Base-by-base conservation (phyloP, 2,113 vertebrate species). In the Pachypanchax playfairii region DNA sequence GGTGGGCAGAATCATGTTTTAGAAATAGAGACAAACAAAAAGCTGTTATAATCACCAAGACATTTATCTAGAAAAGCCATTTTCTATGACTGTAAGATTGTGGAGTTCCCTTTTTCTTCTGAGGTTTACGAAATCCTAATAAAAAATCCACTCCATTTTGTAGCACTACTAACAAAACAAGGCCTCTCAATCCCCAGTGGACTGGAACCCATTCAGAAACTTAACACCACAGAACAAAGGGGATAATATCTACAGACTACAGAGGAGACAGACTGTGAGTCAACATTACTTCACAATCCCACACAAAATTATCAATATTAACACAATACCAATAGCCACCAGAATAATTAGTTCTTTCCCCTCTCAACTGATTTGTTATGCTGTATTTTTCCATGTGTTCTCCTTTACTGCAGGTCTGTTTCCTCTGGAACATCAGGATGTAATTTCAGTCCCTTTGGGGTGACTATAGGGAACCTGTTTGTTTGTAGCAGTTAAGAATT, bases 161-260 rank as follows among this genome's bases (percentile, higher is more conserved):
- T 54, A 1, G 17, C 61, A 21, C 54, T 67, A 57, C 59, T 68
- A 83, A 55, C n/a, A 71, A 39, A 80, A 48, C 59, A 24, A 67
- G 73, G 77, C 73, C 64, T 64, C 70, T 86, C 33, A 65, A 86
- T 62, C 38, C 70, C 46, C 39, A 67, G 55, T 6, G 47, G 41
- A 73, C 22, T 47, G 13, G 25, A 11, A 38, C 36, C 39, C 63
- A 58, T 69, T 83, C 72, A 80, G 80, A 83, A 85, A 85, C 60
- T 26, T 62, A 56, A 87, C 75, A 77, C 79, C 75, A 39, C 61
- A 69, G 70, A 77, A 67, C 17, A 35, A 67, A 50, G 65, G 77
- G 75, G 65, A 69, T 70, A 73, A 84, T 15, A 53, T 73, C 70
- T 67, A 51, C 39, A 46, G 42, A 56, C 42, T 41, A 60, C 24